Base-by-base conservation (phyloP, 2,797 vertebrate genomes). In the Muscicapa striata region DNA sequence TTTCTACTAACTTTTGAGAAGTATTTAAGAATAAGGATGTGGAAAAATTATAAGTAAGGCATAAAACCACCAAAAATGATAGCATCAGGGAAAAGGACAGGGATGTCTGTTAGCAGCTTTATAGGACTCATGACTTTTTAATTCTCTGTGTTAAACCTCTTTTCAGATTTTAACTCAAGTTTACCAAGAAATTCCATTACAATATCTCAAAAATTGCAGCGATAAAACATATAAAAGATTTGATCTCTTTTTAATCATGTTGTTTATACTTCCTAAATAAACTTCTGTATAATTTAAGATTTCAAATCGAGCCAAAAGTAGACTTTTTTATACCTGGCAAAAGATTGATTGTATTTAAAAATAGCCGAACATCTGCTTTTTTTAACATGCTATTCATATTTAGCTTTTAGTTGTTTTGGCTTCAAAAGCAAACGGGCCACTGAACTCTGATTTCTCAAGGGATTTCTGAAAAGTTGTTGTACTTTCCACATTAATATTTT, bases 341-440 rank as follows among this genome's bases (percentile, higher is more conserved):
- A 87, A 89, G 41, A 74, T 1, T 40, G 79, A 23, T 83, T 85
- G 10, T 58, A 36, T 88, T 94, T 96, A 61, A 94, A 96, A 95
- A 91, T 41, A 96, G n/a, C 7, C 2, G 6, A 91, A 88, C 54
- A 64, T 75, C 49, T 93, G 58, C 22, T 68, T 82, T 78, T 89
- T 84, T 66, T 15, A 61, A 57, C 7, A 10, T 41, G 11, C 30
- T 27, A 15, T 43, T 75, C 52, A 43, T 76, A 83, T 77, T 93
- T 95, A 67, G 61, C 54, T 66, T 90, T 91, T 66, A 69, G 46
- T 29, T 18, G 15, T 94, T 96, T 91, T 82, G 52, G 21, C 79
- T 92, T 90, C n/a, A 73, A 57, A 61, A 91, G 26, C 32, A 87
- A 84, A 90, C 72, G 63, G 0, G 5, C 15, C 58, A 55, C 63